Percentiles rank a stretch among this genome's conserved stretches.
phyloP scores from a whole-genome alignment of 2,888 invertebrate species.

The Tigriopus californicus region DNA sequence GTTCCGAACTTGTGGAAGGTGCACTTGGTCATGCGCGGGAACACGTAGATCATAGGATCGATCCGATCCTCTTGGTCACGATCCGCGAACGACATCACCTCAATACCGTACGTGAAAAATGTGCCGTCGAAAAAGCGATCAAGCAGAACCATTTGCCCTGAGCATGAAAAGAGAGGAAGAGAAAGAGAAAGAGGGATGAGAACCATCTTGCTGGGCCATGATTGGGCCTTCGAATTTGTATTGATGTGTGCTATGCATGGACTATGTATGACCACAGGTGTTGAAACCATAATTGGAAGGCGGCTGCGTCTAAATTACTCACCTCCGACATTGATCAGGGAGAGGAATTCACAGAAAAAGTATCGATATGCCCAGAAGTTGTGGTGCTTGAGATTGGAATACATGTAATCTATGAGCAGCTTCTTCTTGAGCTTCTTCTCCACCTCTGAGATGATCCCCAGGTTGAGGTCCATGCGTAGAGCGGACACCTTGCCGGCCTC shows the following conservation, averaged over 20 bases:
- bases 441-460: slow-evolving; percentile 76
- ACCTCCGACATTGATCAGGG: slow-evolving; percentile 78
- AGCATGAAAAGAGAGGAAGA: background rate
- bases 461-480: slow-evolving; percentile 86
- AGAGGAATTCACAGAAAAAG: slow-evolving; percentile 72
- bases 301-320: slow-evolving; percentile 30
- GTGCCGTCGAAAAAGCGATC: slow-evolving; percentile 84
- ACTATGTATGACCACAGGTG: no score
- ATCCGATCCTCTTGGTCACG: slow-evolving; percentile 74
- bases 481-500: slow-evolving; percentile 89
- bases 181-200: no score
- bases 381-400: slow-evolving; percentile 75
- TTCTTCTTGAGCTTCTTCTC: slow-evolving; percentile 90
- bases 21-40: slow-evolving; percentile 84
- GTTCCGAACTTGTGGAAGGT: slow-evolving; percentile 83
- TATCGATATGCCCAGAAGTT: slow-evolving; percentile 92
- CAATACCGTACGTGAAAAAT: slow-evolving; percentile 73
- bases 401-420: slow-evolving; percentile 73
- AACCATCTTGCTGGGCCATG: no score
- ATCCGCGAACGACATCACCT: slow-evolving; percentile 73
- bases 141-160: slow-evolving; percentile 90
- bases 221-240: no score
- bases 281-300: background rate
- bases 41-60: slow-evolving; percentile 83
- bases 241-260: no score